These are phyloP conservation scores for Connochaetes taurinus DNA, from an alignment of 2,113 vertebrate species.

Conservation along the genomic window DNA sequence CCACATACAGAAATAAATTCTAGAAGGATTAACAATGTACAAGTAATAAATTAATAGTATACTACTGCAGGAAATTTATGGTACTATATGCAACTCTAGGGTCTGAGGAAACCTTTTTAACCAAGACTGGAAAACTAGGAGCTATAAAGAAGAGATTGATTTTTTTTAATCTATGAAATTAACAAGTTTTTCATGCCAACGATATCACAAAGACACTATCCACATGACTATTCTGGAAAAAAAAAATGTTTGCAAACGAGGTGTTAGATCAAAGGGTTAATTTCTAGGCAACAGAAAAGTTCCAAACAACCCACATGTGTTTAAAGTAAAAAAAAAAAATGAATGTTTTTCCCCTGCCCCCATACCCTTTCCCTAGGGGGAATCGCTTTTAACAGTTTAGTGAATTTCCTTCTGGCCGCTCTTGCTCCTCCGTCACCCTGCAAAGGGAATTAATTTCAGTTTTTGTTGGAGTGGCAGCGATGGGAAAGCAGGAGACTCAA, in stretches of 20 bases:
- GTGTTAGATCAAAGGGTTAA: neutral
- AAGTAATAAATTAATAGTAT: neutral
- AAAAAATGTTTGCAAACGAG: neutral
- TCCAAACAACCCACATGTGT: neutral
- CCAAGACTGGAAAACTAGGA: neutral
- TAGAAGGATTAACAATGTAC: neutral
- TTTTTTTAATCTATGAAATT: neutral
- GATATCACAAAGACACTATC: too few species aligned
- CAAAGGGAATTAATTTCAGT: neutral
- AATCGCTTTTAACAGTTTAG: neutral
- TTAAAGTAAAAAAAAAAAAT: neutral
- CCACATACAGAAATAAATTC: neutral
- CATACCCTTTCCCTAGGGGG: neutral
- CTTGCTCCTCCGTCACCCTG: neutral
- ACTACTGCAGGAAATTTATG: neutral
- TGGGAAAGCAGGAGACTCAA: neutral
- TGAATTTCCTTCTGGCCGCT: neutral
- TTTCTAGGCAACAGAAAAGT: neutral
- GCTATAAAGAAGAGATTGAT: neutral
- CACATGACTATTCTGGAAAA: neutral
- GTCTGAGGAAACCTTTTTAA: neutral
- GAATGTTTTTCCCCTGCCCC: neutral
- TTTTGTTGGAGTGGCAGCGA: neutral
- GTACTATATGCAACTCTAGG: fast-evolving
- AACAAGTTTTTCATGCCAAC: neutral